phyloP scores from a whole-genome alignment of 1,140 invertebrate genomes.

The Scylla paramamosain region DNA sequence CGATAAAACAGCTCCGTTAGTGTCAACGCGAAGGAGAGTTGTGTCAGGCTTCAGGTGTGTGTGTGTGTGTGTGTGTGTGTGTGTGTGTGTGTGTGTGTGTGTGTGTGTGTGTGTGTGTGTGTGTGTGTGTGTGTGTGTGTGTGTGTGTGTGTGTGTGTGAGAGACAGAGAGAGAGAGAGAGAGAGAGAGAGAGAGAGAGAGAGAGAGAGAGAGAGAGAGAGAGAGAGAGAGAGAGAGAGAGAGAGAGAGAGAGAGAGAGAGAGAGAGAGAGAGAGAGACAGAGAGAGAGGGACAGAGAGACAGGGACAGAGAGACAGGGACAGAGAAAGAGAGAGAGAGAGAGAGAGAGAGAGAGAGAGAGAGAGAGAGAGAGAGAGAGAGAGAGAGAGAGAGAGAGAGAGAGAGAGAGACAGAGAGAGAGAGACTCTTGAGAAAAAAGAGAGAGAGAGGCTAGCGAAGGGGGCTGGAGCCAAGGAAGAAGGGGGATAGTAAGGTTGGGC shows the following conservation, averaged over 20 bases:
- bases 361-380: slow-evolving; percentile 41
- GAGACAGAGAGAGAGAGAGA: not conserved
- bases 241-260: not conserved
- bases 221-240: slow-evolving; percentile 16
- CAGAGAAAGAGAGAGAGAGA: not conserved
- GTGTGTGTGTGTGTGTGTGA: slow-evolving; percentile 31
- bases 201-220: slow-evolving; percentile 33
- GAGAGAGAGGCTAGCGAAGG: not conserved
- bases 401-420: not conserved
- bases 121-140: slow-evolving; percentile 47
- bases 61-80: slow-evolving; percentile 48
- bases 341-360: slow-evolving; percentile 43
- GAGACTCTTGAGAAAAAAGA: not conserved
- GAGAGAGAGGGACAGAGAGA: slow-evolving; percentile 24
- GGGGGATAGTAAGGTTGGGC: not conserved
- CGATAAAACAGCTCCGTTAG: slow-evolving; percentile 6
- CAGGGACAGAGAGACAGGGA: not conserved
- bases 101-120: slow-evolving; percentile 46
- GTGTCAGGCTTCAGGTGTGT: slow-evolving; percentile 15
- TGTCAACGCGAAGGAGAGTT: slow-evolving; percentile 4
- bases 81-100: slow-evolving; percentile 52
- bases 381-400: slow-evolving; percentile 17
- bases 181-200: slow-evolving; percentile 33
- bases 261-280: not conserved
- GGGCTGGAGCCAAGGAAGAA: not conserved